Conservation (phyloP, 2,797 vertebrate species). For the Helicolenus hilgendorfi region DNA sequence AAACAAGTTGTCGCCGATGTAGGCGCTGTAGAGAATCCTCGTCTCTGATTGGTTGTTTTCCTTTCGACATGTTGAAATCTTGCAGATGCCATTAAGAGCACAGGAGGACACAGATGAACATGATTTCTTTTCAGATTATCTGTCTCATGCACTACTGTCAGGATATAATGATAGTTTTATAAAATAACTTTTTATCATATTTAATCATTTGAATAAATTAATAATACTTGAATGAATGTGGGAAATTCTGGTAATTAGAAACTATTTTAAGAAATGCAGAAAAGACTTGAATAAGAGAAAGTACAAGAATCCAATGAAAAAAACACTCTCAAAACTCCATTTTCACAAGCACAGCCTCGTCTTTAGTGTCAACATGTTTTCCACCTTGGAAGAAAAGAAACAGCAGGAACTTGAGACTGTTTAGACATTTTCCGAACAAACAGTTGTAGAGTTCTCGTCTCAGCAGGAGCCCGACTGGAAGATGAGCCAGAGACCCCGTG, state of each 20-base stretch:
- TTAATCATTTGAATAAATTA: not conserved
- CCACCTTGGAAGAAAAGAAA: not conserved
- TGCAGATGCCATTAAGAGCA: too few relatives aligned
- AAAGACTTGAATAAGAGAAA: not conserved
- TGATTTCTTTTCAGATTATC: too few relatives aligned
- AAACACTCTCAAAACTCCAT: not conserved
- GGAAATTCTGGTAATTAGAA: not conserved
- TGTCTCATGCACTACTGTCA: too few relatives aligned
- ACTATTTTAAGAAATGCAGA: not conserved
- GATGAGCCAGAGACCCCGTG: constrained; percentile 21
- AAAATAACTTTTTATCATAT: too few relatives aligned
- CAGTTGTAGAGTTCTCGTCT: not conserved
- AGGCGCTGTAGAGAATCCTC: too few relatives aligned
- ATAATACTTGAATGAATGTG: not conserved
- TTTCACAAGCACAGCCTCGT: not conserved
- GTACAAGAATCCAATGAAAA: not conserved
- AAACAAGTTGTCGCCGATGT: not conserved
- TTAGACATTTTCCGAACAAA: constrained; percentile 11
- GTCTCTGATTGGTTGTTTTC: too few relatives aligned
- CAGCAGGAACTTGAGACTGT: not conserved
- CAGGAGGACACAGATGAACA: too few relatives aligned
- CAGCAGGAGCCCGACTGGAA: not conserved
- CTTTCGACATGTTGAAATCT: too few relatives aligned
- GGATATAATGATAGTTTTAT: too few relatives aligned
- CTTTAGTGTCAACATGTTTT: not conserved